A percentile compares a stretch with the other conserved stretches of the same genome.
These are phyloP conservation scores for Melanotaenia maccullochi DNA, from an alignment of 2,797 vertebrate genomes.

Conservation along the genomic window DNA sequence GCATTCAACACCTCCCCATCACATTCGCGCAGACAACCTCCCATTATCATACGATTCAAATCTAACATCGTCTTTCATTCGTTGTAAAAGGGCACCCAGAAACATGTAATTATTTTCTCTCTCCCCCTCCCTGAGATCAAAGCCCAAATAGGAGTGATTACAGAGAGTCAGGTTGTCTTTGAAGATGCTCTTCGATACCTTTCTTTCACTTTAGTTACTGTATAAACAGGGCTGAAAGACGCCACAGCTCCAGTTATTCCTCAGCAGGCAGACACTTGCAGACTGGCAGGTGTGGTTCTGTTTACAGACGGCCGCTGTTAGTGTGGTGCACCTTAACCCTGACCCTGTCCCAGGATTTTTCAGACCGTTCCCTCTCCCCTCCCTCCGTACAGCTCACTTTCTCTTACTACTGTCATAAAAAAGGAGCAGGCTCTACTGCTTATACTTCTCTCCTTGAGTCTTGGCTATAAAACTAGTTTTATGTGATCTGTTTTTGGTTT, in stretches of 20 bases:
- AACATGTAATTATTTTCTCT: constrained; percentile 78
- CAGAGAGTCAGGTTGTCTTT: constrained; percentile 80
- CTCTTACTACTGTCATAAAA: constrained; percentile 36
- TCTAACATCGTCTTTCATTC: constrained; percentile 81
- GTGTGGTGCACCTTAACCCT: constrained; percentile 48
- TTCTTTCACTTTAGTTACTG: constrained; percentile 72
- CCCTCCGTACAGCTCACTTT: constrained; percentile 41
- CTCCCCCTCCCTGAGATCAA: constrained; percentile 82
- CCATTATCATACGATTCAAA: constrained; percentile 83
- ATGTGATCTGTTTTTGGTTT: constrained; percentile 69
- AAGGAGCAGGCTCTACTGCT: constrained; percentile 24
- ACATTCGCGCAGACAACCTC: constrained; percentile 76
- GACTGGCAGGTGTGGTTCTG: constrained; percentile 62
- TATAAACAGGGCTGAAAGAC: constrained; percentile 67
- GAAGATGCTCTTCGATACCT: constrained; percentile 69
- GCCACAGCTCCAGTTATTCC: constrained; percentile 47
- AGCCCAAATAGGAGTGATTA: constrained; percentile 76
- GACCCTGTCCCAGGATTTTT: constrained; percentile 47
- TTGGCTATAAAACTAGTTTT: constrained; percentile 51
- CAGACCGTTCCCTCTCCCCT: constrained; percentile 18
- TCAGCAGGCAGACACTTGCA: constrained; percentile 59
- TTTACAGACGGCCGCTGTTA: constrained; percentile 59
- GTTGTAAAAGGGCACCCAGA: constrained; percentile 79
- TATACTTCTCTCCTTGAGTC: constrained; percentile 45
- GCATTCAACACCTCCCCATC: constrained; percentile 87